Evolutionary conservation across 2,888 invertebrate species (phyloP), one percentile per base, ranked within the genome.

Genomic region (Eulithis prunata): DNA sequence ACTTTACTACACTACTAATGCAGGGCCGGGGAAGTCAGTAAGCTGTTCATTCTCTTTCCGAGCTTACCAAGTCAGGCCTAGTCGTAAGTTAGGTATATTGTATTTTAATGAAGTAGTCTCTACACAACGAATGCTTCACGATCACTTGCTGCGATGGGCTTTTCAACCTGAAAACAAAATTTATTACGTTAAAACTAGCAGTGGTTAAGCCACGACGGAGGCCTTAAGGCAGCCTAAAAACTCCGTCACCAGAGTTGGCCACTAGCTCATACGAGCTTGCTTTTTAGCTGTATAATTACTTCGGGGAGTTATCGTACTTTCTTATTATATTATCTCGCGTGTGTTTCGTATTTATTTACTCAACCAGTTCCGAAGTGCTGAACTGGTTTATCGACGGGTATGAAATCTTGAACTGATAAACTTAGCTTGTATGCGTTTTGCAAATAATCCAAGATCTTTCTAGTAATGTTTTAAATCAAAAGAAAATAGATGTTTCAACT

Each of bases 101-200:
- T 74, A 76, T 76, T 76, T 80, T 32, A 84, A 85, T 83, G 80
- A 81, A 82, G 79, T 74, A 71, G 76, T 78, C 0, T 32, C 47
- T 47, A 77, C 71, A 14, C 72, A 78, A 75, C 63, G 62, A 59
- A 71, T 53, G 62, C 32, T 60, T n/a, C 38, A 14, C 55, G 54
- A 56, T 63, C 57, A 57, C 66, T 63, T 57, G 32, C 53, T 60
- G 52, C 57, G 62, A 59, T 66, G 55, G 41, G 32, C 38, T 66
- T 63, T 66, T 64, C 63, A 60, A 52, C 51, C 45, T 53, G 45
- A 60, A 59, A 59, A 43, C 21, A 45, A 53, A 55, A 51, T 57
- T 49, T 62, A 51, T 62, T 28, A 45, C 49, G 57, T 56, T 57
- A 59, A 28, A 60, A 53, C 36, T 55, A 38, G 47, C 47, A 55